phyloP scores from a whole-genome alignment of 53 echinoderm and acorn worm genomes.

The Apostichopus leukothele region DNA sequence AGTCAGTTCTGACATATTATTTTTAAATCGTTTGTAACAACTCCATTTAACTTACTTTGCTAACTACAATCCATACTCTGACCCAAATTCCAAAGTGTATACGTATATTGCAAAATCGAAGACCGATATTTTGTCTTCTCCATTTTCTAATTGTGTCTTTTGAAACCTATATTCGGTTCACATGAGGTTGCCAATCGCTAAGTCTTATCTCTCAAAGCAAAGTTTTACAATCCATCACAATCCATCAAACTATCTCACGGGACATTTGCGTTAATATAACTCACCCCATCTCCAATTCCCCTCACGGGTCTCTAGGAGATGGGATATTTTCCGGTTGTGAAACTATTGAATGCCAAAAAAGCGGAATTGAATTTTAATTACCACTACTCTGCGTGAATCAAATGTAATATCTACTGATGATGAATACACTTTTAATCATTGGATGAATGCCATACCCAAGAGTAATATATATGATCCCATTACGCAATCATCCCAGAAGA shows the following conservation, averaged over 20 bases:
- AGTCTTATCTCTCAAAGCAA: not conserved
- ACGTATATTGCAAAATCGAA: no score
- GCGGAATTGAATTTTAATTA: conserved; percentile 42
- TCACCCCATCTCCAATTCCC: conserved; percentile 12
- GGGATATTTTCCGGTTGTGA: conserved; percentile 46
- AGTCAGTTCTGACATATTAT: no score
- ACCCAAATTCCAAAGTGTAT: no score
- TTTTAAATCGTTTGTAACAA: no score
- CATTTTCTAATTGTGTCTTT: not conserved
- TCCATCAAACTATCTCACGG: not conserved
- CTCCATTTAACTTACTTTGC: no score
- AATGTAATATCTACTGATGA: not conserved
- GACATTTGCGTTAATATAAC: conserved; percentile 39
- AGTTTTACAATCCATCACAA: conserved; percentile 3
- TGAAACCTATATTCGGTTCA: not conserved
- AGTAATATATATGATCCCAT: not conserved
- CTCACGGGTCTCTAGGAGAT: conserved; percentile 26
- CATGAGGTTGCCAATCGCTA: not conserved
- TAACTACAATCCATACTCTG: no score
- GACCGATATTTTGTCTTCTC: not conserved
- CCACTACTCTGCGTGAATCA: conserved; percentile 18
- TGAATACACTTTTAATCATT: not conserved
- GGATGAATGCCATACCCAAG: not conserved
- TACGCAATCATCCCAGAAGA: conserved; percentile 8
- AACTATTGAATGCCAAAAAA: conserved; percentile 28